Evolutionary conservation across 2,113 vertebrate species (phyloP).

Genomic region (Scomber colias): DNA sequence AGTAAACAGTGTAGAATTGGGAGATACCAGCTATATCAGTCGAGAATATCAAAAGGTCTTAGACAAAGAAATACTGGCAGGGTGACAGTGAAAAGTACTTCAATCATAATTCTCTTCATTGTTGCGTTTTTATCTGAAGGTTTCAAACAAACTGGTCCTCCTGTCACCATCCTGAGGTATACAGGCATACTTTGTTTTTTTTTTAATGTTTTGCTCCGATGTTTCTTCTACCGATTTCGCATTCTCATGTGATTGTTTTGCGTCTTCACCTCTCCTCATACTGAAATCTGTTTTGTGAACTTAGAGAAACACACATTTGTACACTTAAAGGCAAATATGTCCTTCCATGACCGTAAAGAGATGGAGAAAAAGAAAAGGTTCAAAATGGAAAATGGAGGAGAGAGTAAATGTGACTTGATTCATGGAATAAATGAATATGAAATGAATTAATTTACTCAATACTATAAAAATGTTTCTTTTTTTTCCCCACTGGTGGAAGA

Average conservation of each 20-base stretch:
- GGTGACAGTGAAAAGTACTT: constrained; percentile 2
- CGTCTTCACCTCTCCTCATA: neutral
- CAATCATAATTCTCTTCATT: constrained; percentile 7
- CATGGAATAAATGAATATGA: neutral
- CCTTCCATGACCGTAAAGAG: neutral
- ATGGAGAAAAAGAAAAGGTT: neutral
- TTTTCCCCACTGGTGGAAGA: neutral
- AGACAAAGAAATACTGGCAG: constrained; percentile 22
- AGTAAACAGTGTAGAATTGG: constrained; percentile 15
- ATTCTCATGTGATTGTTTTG: constrained; percentile 5
- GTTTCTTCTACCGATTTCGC: neutral
- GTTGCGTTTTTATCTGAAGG: constrained; percentile 7
- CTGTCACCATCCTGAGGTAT: constrained; percentile 34
- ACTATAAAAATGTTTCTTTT: neutral
- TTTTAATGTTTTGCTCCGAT: constrained; percentile 13
- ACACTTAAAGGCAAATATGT: neutral
- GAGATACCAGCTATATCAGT: neutral
- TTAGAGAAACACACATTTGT: neutral
- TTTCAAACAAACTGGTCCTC: constrained; percentile 37
- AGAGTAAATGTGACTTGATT: neutral
- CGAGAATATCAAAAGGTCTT: constrained; percentile 32
- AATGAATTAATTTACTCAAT: neutral
- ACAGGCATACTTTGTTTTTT: neutral
- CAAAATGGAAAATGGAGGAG: neutral
- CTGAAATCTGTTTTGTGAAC: constrained; percentile 24